Base-by-base conservation (phyloP, 1,140 invertebrate species). In the Scaptomyza pallida region DNA sequence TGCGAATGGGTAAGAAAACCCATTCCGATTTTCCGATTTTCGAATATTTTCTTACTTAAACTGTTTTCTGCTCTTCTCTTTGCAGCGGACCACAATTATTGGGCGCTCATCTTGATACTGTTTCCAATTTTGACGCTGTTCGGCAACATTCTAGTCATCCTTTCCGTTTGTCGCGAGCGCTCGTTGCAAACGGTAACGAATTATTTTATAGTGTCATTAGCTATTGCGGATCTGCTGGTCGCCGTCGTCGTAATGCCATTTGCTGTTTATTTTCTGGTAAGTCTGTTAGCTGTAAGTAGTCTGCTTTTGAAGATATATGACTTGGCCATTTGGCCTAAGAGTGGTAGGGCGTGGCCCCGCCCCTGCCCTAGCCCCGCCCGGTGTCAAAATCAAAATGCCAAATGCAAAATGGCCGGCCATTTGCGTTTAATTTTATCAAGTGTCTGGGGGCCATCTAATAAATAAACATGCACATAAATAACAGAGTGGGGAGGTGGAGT, bases 241-340 rank as follows among this genome's bases (percentile, higher is more conserved):
- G 98, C 98, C 21, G 95, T 98, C 4, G 94, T 98, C 45, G 98
- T 99, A 64, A 99, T 99, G 98, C 98, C 98, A 10, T 98, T 99
- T 91, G 98, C 97, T 61, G 97, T 99, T 78, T 99, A 99, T 93
- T 96, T 98, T 92, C 94, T 97, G 95, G 97, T 98, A 92, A 96
- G 96, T 4, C 43, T 30, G 5, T 45, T 17, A 21, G 23, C 37
- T 19, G 10, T 30, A 9, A 6, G 26, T 30, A 9, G 5, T 30
- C 51, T 47, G 17, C 43, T 9, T n/a, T 2, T 50, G 2, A 61
- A 61, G 57, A 61, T 61, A 50, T 61, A 50, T 61, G 9, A 37
- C 23, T 2, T 4, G 17, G 26, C 26, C 26, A 6, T 30, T 30
- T 30, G 4, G 23, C 21, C 5, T 23, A 23, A 4, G 21, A 23